Percentiles rank a stretch among this genome's conserved stretches.
Conservation (phyloP, 2,888 invertebrate species). For the Agonopterix subpropinquella region DNA sequence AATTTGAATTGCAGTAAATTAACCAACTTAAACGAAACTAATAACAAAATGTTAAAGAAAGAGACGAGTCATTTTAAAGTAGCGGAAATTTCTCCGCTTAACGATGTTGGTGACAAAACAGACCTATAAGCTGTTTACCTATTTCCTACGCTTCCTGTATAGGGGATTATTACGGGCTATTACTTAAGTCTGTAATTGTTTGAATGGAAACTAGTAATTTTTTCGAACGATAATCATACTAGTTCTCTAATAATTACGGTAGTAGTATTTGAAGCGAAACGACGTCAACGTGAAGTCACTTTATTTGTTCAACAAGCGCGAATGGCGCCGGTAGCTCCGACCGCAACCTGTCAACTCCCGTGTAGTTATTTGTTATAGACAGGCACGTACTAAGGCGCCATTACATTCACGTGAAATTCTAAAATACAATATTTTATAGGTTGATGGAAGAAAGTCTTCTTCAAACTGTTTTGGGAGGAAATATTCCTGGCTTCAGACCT, state of each 20-base stretch:
- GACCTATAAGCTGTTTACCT: constrained; percentile 28
- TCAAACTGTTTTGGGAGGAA: too few relatives aligned
- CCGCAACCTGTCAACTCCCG: constrained; percentile 13
- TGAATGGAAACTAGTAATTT: constrained; percentile 9
- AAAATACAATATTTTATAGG: too few relatives aligned
- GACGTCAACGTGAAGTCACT: constrained; percentile 2
- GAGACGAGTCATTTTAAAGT: constrained; percentile 43
- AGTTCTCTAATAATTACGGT: too few relatives aligned
- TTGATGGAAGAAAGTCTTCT: too few relatives aligned
- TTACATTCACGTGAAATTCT: too few relatives aligned
- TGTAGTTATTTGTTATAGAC: constrained; percentile 10
- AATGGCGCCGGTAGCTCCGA: constrained; percentile 15
- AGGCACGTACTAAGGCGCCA: not conserved
- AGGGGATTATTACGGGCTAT: constrained; percentile 6
- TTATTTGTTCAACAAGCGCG: constrained; percentile 22
- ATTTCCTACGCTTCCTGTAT: constrained; percentile 21
- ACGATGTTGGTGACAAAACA: constrained; percentile 42
- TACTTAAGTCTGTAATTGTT: constrained; percentile 12
- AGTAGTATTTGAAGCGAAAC: not conserved
- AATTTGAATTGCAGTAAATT: constrained; percentile 18
- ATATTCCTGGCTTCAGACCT: too few relatives aligned
- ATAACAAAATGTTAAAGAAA: constrained; percentile 37
- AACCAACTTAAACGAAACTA: constrained; percentile 36
- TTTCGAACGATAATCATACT: not conserved
- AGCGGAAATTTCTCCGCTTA: constrained; percentile 54